Percentiles rank a stretch among this genome's conserved stretches.
Conservation (phyloP, 2,888 invertebrate species). For the Erebia palarica region DNA sequence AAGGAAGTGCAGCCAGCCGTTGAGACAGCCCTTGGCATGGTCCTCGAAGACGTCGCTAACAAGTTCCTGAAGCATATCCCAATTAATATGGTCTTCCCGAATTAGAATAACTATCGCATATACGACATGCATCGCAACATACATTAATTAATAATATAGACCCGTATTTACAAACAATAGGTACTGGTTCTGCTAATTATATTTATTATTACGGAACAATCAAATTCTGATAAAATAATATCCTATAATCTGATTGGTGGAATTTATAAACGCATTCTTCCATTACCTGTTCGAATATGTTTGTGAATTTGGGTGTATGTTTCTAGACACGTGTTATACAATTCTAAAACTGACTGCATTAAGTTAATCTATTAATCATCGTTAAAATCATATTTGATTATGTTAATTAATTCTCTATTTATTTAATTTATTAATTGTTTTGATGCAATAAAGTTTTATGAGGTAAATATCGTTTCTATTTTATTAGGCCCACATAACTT, state of each 20-base stretch:
- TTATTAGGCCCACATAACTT: neutral
- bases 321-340: neutral
- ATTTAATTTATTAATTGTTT: slow-evolving; percentile 14
- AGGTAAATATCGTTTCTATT: neutral
- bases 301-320: neutral
- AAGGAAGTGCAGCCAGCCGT: slow-evolving; percentile 83
- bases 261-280: too few species aligned
- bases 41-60: slow-evolving; percentile 82
- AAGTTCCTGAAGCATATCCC: slow-evolving; percentile 76
- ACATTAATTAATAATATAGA: too few species aligned
- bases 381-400: neutral
- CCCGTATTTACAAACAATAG: too few species aligned
- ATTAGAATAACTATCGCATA: slow-evolving; percentile 47
- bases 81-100: slow-evolving; percentile 73
- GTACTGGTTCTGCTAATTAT: too few species aligned
- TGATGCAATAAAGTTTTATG: slow-evolving; percentile 6
- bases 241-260: too few species aligned
- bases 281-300: too few species aligned
- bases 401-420: slow-evolving; percentile 15
- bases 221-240: too few species aligned
- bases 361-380: neutral
- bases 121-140: too few species aligned
- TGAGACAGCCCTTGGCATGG: slow-evolving; percentile 81
- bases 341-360: neutral
- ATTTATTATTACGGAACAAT: too few species aligned